phyloP scores from a whole-genome alignment of 2,113 vertebrate genomes.

The Nyctibius bracteatus region DNA sequence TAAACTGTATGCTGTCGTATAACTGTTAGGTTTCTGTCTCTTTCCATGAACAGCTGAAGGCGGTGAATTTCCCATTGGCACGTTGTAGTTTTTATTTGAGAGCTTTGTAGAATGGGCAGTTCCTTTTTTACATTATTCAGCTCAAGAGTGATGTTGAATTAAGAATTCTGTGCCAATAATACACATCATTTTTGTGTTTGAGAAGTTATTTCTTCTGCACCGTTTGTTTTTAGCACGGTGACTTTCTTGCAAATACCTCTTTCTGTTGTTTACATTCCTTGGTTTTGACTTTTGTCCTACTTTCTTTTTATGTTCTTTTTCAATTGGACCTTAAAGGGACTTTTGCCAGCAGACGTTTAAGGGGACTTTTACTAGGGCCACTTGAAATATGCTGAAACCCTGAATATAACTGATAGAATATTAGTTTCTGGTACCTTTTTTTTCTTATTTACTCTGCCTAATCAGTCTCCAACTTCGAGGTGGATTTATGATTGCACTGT shows the following conservation, averaged over 20 bases:
- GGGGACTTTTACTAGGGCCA: background rate
- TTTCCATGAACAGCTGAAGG: background rate
- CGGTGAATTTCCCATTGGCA: accelerated
- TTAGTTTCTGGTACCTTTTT: background rate
- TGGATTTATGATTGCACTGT: background rate
- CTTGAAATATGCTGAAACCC: background rate
- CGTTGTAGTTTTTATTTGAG: background rate
- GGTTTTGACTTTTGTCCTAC: background rate
- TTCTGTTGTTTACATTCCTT: background rate
- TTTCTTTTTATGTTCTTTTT: background rate
- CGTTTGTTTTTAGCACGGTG: background rate
- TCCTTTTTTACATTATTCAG: background rate
- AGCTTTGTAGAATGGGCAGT: background rate
- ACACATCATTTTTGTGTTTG: background rate
- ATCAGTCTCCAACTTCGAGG: background rate
- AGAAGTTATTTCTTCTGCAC: background rate
- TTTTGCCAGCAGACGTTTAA: background rate
- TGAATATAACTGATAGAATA: background rate
- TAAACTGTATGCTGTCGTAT: background rate
- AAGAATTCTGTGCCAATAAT: background rate
- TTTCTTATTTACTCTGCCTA: background rate
- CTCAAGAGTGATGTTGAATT: background rate
- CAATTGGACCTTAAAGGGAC: background rate
- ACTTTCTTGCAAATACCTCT: background rate
- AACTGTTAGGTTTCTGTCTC: background rate